Evolutionary conservation across 2,797 vertebrate species (phyloP), one percentile per base, ranked within the genome.

Genomic region (Microctenopoma stevenorrisi): DNA sequence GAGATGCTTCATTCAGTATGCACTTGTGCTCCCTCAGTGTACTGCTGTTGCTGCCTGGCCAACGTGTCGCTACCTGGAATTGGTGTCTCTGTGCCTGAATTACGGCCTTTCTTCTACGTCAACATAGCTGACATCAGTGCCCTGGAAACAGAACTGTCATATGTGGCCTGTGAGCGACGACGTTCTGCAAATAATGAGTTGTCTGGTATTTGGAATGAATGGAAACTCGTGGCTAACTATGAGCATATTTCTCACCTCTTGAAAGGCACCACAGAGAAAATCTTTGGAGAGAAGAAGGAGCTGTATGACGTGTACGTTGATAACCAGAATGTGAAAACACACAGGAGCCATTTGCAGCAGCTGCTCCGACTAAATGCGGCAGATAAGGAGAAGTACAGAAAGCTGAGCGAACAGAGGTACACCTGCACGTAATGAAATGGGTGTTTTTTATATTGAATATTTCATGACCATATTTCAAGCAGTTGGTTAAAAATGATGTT

Each of bases 261-360:
- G 9, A 22, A 69, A 98, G 97, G 98, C 90, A 99, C 98, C 58
- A 99, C 97, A 1, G 97, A 99, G 93, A 99, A 98, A 94, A 99
- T 99, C 49, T 99, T 99, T 43, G 97, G 98, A 90, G 96, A 98
- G 79, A 99, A 99, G 84, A 96, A 91, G 70, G 95, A 96, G 37
- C 94, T 99, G 38, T 99, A 99, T 0, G 97, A 99, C 1, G 95
- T 99, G 16, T 99, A 98, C 0, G 90, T 99, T 30, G 97, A 99
- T 65, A 99, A 99, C 93, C 98, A 99, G 94, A 99, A 99, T n/a
- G 98, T 99, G 89, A 98, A 95, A 93, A 98, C 96, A 0, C 97
- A 99, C 89, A 94, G 94, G 0, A 95, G 95, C 64, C 95, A 94
- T 51, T 84, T 99, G 84, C 96, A 97, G 55, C 95, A 96, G 0